Evolutionary conservation across 2,113 vertebrate genomes (phyloP).

Genomic region (Raja brachyura): DNA sequence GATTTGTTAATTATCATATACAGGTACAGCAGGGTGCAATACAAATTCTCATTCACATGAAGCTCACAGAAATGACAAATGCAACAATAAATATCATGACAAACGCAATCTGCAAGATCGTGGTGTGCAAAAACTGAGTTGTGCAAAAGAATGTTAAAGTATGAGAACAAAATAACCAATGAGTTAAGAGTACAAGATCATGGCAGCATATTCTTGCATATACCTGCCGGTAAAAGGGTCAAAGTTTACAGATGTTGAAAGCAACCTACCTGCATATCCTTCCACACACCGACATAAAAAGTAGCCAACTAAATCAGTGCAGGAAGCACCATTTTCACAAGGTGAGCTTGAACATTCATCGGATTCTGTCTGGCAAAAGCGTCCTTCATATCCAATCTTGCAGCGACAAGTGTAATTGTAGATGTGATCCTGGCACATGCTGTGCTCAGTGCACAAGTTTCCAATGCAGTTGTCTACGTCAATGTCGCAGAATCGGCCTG

Average conservation of each 20-base stretch:
- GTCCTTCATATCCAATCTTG: conserved; percentile 59
- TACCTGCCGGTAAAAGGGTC: background rate
- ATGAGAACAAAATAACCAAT: too few relatives aligned
- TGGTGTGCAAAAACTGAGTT: too few relatives aligned
- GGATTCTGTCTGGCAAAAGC: conserved; percentile 59
- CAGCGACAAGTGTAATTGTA: conserved; percentile 64
- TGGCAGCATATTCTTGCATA: too few relatives aligned
- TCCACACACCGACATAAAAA: conserved; percentile 59
- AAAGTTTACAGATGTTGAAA: background rate
- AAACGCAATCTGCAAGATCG: too few relatives aligned
- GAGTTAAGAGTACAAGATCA: too few relatives aligned
- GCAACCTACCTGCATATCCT: conserved; percentile 62
- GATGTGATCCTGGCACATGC: conserved; percentile 55
- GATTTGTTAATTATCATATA: too few relatives aligned
- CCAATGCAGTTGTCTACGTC: conserved; percentile 55
- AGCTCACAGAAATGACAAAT: too few relatives aligned
- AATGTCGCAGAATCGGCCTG: conserved; percentile 54
- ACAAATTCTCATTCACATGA: too few relatives aligned
- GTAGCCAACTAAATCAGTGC: conserved; percentile 55
- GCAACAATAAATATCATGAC: too few relatives aligned
- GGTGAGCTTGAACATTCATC: conserved; percentile 62
- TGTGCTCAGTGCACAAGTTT: conserved; percentile 56
- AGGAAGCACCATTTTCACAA: conserved; percentile 60
- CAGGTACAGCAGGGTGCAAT: too few relatives aligned
- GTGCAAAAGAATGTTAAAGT: too few relatives aligned